Percentiles rank a stretch among this genome's conserved stretches.
Evolutionary conservation across 2,888 invertebrate species (phyloP).

Genomic region (Tipula confusa): DNA sequence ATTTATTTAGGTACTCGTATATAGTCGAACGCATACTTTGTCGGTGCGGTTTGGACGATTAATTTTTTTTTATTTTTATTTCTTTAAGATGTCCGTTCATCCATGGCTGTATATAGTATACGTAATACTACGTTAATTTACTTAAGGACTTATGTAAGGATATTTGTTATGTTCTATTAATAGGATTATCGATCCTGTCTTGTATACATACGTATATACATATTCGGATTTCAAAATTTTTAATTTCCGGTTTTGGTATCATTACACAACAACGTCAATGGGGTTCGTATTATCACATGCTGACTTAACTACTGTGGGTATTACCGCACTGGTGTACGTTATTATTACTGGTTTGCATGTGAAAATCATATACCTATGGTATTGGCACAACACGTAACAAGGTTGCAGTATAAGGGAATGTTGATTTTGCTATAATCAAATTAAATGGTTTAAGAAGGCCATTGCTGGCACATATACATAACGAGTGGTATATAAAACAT

Average conservation of each 20-base stretch:
- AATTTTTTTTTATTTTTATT: no score
- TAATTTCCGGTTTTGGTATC: background rate
- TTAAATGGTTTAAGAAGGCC: no score
- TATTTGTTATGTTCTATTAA: background rate
- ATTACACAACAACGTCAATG: background rate
- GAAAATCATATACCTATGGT: background rate
- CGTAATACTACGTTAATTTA: background rate
- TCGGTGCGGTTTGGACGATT: background rate
- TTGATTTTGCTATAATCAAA: no score
- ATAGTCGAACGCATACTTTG: background rate
- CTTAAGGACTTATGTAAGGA: background rate
- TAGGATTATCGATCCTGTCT: slow-evolving; percentile 14
- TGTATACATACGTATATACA: no score
- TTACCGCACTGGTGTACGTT: background rate
- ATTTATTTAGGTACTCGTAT: no score
- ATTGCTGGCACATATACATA: no score
- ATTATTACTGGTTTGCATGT: background rate
- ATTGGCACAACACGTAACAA: background rate
- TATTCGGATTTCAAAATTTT: background rate
- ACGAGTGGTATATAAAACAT: no score
- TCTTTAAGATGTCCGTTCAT: background rate
- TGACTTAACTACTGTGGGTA: background rate
- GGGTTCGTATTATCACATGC: background rate
- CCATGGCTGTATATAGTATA: background rate
- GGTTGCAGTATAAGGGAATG: no score